Evolutionary conservation across 2,888 invertebrate genomes (phyloP), one percentile per base, ranked within the genome.

Genomic region (Rhyacophila evoluta): DNA sequence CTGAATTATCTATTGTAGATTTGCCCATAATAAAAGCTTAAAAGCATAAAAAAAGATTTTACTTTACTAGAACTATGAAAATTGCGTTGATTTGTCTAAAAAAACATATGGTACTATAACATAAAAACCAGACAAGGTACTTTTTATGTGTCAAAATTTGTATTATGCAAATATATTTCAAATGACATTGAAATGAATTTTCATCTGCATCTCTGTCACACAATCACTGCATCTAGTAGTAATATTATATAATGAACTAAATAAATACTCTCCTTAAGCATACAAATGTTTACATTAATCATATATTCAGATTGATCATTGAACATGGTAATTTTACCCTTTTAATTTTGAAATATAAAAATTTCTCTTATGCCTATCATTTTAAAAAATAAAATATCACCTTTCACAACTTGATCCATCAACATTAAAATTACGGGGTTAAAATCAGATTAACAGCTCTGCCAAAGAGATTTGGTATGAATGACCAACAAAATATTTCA

Each of bases 341-440:
- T 33, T 55, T 55, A 55, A 55, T 55, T 55, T 55, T 55, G 55
- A 55, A 55, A 55, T 55, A 55, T 55, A 55, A 55, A 55, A 55
- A 25, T 55, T 55, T 55, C 25, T 10, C 55, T 55, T 55, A 55
- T 55, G 15, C 25, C 55, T 55, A 55, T 19, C 10, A 8, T 55
- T 55, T 55, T 25, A 55, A 55, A 33, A 55, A 55, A 55, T 55
- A 55, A 55, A 55, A 55, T 55, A 55, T 55, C 55, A 55, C 55
- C 55, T 55, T 55, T 55, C 19, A 55, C 55, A 55, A 55, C 55
- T 55, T 55, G 55, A 55, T 55, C 55, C 55, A 19, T 55, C 55
- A 55, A 55, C 55, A 55, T 55, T 55, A 55, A 15, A 55, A 19
- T 19, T 55, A 55, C 10, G 39, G 6, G 19, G 15, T 55, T 55